These are phyloP conservation scores for Thelaira solivaga DNA, from an alignment of 2,888 invertebrate species.

Conservation along the genomic window DNA sequence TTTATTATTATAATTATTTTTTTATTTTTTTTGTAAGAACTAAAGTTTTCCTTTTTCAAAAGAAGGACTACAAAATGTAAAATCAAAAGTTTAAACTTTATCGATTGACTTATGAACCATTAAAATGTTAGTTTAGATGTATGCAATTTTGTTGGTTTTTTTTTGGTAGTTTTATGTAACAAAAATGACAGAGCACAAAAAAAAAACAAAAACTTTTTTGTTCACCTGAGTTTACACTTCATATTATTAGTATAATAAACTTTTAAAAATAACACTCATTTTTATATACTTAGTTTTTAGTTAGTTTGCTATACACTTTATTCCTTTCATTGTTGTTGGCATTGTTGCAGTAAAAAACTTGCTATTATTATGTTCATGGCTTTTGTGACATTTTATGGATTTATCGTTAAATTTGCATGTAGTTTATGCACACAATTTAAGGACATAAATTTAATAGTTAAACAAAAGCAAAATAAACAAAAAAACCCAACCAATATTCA, in stretches of 20 bases:
- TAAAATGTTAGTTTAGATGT: conserved; percentile 34
- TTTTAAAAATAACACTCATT: conserved; percentile 40
- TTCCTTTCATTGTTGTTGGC: background rate
- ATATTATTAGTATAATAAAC: conserved; percentile 40
- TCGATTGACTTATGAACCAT: conserved; percentile 57
- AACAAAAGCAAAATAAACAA: background rate
- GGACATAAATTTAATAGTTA: background rate
- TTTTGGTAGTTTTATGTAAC: too few relatives aligned
- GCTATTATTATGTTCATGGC: conserved; percentile 36
- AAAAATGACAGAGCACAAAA: too few relatives aligned
- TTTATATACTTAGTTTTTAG: conserved; percentile 26
- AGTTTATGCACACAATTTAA: background rate
- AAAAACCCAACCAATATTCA: too few relatives aligned
- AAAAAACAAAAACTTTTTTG: conserved; percentile 22
- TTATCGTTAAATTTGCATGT: conserved; percentile 26
- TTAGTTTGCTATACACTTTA: background rate
- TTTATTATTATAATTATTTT: conserved; percentile 3
- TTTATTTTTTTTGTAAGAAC: conserved; percentile 3
- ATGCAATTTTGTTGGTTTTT: background rate
- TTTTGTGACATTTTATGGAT: conserved; percentile 51
- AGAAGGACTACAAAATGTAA: background rate
- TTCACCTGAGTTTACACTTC: conserved; percentile 47
- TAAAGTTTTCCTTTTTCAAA: background rate
- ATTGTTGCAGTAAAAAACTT: background rate
- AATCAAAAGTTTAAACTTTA: conserved; percentile 56